Evolutionary conservation across 2,797 vertebrate species (phyloP), one percentile per base, ranked within the genome.

Genomic region (Gallinago nigripennis): DNA sequence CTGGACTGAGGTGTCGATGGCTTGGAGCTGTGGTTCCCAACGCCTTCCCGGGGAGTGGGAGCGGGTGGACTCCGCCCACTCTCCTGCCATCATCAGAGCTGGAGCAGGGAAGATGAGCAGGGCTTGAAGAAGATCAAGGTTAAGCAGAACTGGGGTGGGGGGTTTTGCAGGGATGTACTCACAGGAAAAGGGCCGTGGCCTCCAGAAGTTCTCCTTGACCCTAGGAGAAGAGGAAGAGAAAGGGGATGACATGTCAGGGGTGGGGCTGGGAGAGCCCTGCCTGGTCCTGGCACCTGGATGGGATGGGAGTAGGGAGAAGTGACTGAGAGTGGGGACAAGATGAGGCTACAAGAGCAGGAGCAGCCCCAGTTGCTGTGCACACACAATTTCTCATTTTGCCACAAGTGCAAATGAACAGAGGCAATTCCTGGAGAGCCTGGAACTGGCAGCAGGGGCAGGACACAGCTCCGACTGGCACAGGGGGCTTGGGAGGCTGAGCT

Each of bases 171-270:
- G 12, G 21, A 25, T 33, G 35, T 95, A 95, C 96, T 96, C 86
- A 97, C 96, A 95, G 70, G 90, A 94, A 54, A 96, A 96, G 23
- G 81, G 25, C 3, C 7, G 66, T 72, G 78, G 37, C 14, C 31
- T 95, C 96, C 96, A 96, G 43, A 95, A 95, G 8, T 14, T 92
- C 46, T 92, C 94, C 39, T 84, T 92, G 60, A 70, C 11, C 48
- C 95, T 96, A 70, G 33, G 15, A 82, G 15, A 0, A 1, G 24
- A 9, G 16, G 35, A 86, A 4, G 12, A 88, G 54, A 86, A 82
- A n/a, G 35, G 20, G 7, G 8, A 71, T 2, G 9, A 77, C 16
- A 14, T 6, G 9, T 82, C 4, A 57, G 19, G 3, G 30, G 31
- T 30, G 14, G 25, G 13, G 19, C 14, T 28, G 14, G 21, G 39